Evolutionary conservation across 2,888 invertebrate genomes (phyloP), one percentile per base, ranked within the genome.

Genomic region (Eupithecia subumbrata): DNA sequence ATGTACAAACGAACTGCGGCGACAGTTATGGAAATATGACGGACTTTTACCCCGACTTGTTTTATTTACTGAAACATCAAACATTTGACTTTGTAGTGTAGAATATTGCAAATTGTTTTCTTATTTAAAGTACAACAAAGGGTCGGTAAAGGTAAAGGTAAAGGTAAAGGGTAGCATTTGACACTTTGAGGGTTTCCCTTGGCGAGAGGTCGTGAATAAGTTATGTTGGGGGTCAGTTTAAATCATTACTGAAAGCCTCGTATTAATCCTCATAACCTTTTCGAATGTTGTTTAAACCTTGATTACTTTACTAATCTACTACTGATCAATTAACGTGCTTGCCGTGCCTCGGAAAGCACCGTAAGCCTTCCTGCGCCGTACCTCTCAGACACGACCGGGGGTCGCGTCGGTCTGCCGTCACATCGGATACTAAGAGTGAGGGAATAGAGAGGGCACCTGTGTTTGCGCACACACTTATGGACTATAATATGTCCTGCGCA

Each of bases 61-160:
- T 72, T 68, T 75, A 73, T 73, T 75, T 73, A 71, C 73, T 60
- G 52, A 45, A 77, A 75, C 68, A 67, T 43, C 52, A 71, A 75
- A 77, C 73, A 77, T 77, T 77, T 77, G 71, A 66, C 25, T 74
- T 63, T 12, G 66, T 52, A 72, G 48, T 72, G n/a, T 45, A 60
- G 68, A 75, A 56, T 77, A 72, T 73, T 75, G 37, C 30, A 69
- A 75, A 75, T 75, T 75, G 77, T 75, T 72, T 73, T 71, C 34
- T 68, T 66, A 72, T 69, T 64, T 66, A 64, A 43, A 71, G 71
- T 69, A 73, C 48, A 69, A 75, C 75, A 71, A 73, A 69, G 71
- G 75, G 71, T 69, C 64, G 48, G 52, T 40, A 64, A 69, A 64
- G 63, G 73, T n/a, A n/a, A n/a, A n/a, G n/a, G n/a, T n/a, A n/a